Base-by-base conservation (phyloP, 2,888 invertebrate genomes). In the Chrysotoxum bicinctum region DNA sequence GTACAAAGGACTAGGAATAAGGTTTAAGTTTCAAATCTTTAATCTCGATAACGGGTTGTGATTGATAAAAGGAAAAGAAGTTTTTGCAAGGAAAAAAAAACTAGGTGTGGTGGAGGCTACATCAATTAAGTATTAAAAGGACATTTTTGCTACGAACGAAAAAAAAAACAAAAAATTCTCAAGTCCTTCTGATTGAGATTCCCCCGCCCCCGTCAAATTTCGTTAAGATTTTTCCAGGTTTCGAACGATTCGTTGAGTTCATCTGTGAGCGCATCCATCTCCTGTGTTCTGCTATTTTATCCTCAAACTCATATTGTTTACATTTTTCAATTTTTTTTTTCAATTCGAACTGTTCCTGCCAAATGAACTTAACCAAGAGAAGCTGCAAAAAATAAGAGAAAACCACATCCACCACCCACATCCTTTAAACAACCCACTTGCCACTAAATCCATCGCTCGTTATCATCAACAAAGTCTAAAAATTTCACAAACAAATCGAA, bases 281-380 rank as follows among this genome's bases (percentile, higher is more conserved):
- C 45, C 58, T 23, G 74, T 75, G 79, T 84, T 60, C 52, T 75
- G 80, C 43, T 81, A 80, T 81, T 85, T 69, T 43, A 75, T 60
- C 81, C 85, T 77, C 81, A 81, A 77, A 85, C 81, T 77, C 80
- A 76, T 81, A 69, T 85, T 85, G 85, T 85, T 85, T 85, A 85
- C 85, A 73, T 85, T 85, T 77, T 81, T 64, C 60, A 76, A 32
- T 74, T 70, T 58, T 72, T 23, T 21, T 35, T 76, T 32, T 35
- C 2, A 43, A 43, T 14, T 14, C 37, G 35, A 19, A 45, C 30
- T 45, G 45, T 54, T 43, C 62, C 32, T 26, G 43, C 64, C 56
- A 69, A 79, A 79, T 78, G 78, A 78, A 83, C 62, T 69, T n/a
- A 52, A 30, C 16, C 62, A 75, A 79, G 72, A 84, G 75, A 75